phyloP scores from a whole-genome alignment of 92 coral and sea anemone species.

The Epizoanthus scotinus region DNA sequence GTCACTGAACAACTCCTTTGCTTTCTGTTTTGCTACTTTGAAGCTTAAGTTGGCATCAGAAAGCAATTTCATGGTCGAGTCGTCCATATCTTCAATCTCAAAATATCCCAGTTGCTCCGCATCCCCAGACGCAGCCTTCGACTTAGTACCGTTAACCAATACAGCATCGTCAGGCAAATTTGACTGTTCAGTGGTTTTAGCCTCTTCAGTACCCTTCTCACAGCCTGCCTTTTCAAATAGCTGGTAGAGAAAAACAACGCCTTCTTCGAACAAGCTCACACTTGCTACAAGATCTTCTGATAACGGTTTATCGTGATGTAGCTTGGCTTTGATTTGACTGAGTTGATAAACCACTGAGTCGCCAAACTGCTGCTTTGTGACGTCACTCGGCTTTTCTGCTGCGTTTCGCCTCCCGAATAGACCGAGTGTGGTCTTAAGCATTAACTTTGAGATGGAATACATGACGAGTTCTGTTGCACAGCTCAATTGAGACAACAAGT shows the following conservation, averaged over 20 bases:
- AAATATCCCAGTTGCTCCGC: neutral
- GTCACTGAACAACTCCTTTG: constrained; percentile 14
- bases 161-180: neutral
- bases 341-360: constrained; percentile 20
- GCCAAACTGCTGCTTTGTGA: constrained; percentile 20
- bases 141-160: neutral
- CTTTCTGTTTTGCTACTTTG: constrained; percentile 21
- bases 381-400: constrained; percentile 14
- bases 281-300: constrained; percentile 5
- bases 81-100: constrained; percentile 21
- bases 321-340: constrained; percentile 4
- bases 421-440: constrained; percentile 11
- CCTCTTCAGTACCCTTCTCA: neutral
- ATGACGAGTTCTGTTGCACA: neutral
- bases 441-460: constrained; percentile 21
- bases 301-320: neutral
- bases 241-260: constrained; percentile 5
- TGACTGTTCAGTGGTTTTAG: neutral
- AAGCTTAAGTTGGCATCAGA: constrained; percentile 20
- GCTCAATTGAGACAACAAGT: neutral
- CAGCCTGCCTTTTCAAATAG: constrained; percentile 3
- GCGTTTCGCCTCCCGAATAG: neutral
- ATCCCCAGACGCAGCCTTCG: neutral
- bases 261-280: constrained; percentile 10
- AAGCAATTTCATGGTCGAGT: constrained; percentile 19